Base-by-base conservation (phyloP, 64 coral and sea anemone genomes). In the Actinia equina region DNA sequence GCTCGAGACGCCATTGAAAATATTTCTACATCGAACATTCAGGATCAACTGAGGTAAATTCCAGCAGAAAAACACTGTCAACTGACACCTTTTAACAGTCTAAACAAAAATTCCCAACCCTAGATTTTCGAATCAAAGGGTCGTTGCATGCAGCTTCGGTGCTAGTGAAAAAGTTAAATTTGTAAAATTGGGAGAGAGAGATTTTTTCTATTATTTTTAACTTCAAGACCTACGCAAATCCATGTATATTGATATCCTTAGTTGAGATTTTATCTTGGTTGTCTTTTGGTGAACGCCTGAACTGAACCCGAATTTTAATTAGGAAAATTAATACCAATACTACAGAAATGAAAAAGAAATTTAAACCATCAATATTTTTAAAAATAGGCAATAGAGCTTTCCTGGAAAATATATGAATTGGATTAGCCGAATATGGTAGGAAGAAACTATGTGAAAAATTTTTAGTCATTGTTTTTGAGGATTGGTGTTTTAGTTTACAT, bases 31-130 rank as follows among this genome's bases (percentile, higher is more conserved):
- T 85, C 57, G 17, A 58, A 44, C 17, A 85, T 85, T 17, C 20
- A 85, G 25, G 3, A 58, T 6, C 57, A 85, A 16, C 59, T 85
- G n/a, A 85, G 55, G 83, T 85, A 85, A 58, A 43, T 54, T 85
- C 42, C 78, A 81, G 43, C 55, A 74, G 69, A 30, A 74, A 74
- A 74, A 26, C 23, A 27, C 0, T 74, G 69, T 74, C 30, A 37
- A 37, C 30, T 74, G 69, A 74, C 69, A 74, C 10, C 12, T 37
- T 37, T 37, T 37, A 37, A 37, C 30, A 37, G 30, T 14, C 65
- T 74, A 27, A 41, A 1, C 26, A 27, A 16, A 65, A 74, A 41
- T 74, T 74, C 69, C 69, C 69, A 74, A 41, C 69, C 63, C 69
- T 74, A 30, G 25, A 74, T 74, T 74, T 74, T 14, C 69, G 41